Evolutionary conservation across 2,888 invertebrate species (phyloP), one percentile per base, ranked within the genome.

Genomic region (Andrena dorsata): DNA sequence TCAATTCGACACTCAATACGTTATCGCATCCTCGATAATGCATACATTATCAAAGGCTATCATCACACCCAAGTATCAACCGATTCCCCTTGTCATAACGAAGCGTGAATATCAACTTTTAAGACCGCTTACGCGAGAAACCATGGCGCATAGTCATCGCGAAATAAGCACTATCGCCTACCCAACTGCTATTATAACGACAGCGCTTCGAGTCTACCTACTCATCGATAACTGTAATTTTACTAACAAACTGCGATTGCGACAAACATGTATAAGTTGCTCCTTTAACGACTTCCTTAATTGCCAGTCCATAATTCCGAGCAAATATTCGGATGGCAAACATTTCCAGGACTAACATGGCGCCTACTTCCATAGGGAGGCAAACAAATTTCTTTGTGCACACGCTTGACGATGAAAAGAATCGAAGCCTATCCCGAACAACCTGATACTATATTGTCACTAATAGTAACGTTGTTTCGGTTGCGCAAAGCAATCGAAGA

Each of bases 401-500:
- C 16, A 16, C 3, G 32, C 26, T 72, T 26, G 8, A 26, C n/a
- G 30, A 35, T 7, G 10, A 49, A 3, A 10, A n/a, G 41, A 41
- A 60, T 49, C 10, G 20, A 58, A 41, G 49, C 32, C 16, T 60
- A 28, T 10, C 26, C 41, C 5, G 20, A 53, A 58, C n/a, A 65
- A 65, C 41, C 35, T 51, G 28, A 32, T 47, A 28, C 60, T 56
- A 61, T 49, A 63, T 65, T 58, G 61, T 76, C 60, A 30, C 30
- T 13, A 20, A 23, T 53, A 47, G 72, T 75, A 83, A 68, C 51
- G 72, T 72, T 72, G 65, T 68, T 72, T 56, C 47, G 58, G 26
- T 80, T 84, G 35, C 63, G 72, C 76, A 72, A 77, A 72, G 28
- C 53, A 64, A 83, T 76, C 76, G 66, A 76, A 80, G 56, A 72